Conservation (phyloP, 2,888 invertebrate genomes). For the Perdita meconis region DNA sequence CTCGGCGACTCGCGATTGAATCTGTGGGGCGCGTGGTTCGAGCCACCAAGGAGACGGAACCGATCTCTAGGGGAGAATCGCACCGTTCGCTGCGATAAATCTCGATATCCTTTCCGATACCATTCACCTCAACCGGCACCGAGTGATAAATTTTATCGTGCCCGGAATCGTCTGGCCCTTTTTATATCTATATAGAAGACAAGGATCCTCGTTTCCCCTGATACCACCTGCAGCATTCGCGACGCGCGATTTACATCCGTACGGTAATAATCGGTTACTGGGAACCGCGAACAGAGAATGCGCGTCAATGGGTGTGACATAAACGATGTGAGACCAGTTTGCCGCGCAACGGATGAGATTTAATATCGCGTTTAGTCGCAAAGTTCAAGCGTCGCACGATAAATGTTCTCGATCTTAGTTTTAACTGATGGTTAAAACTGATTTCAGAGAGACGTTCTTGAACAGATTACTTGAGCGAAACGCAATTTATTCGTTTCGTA, state of each 20-base stretch:
- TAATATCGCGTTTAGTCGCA: too few relatives aligned
- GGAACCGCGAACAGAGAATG: background rate
- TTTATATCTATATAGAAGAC: slow-evolving; percentile 14
- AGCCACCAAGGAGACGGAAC: slow-evolving; percentile 39
- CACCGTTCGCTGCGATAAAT: slow-evolving; percentile 51
- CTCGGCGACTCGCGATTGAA: slow-evolving; percentile 49
- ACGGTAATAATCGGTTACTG: background rate
- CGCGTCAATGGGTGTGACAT: background rate
- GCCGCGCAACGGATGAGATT: too few relatives aligned
- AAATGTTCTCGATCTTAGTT: too few relatives aligned
- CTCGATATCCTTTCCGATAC: slow-evolving; percentile 59
- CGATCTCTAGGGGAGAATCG: slow-evolving; percentile 40
- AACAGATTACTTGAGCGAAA: background rate
- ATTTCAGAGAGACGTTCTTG: background rate
- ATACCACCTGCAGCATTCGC: slow-evolving; percentile 12
- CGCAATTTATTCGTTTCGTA: slow-evolving; percentile 24
- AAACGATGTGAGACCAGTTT: background rate
- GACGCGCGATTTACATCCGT: background rate
- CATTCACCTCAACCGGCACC: slow-evolving; percentile 46
- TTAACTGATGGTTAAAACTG: background rate
- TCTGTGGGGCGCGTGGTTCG: slow-evolving; percentile 31
- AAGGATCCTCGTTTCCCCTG: background rate
- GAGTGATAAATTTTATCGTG: slow-evolving; percentile 62
- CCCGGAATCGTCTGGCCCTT: slow-evolving; percentile 47
- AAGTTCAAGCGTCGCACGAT: background rate